These are phyloP conservation scores for Colistium nudipinnis DNA, from an alignment of 2,113 vertebrate species.

Conservation along the genomic window DNA sequence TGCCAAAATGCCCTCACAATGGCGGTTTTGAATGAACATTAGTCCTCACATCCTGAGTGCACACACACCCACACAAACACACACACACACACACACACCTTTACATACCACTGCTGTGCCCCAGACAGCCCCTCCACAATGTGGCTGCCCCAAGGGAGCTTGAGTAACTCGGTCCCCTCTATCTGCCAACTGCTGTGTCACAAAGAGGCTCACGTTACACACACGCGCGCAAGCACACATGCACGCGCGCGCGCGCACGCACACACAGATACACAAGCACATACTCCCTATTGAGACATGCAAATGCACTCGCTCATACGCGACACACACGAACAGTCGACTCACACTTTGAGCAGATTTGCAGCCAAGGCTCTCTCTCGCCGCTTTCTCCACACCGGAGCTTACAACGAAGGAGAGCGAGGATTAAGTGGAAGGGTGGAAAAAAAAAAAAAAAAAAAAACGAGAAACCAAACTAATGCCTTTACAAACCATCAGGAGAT, in stretches of 20 bases:
- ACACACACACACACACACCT: slow-evolving; percentile 40
- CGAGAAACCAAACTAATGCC: slow-evolving; percentile 50
- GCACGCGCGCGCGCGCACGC: not conserved
- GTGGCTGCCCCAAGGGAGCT: slow-evolving; percentile 81
- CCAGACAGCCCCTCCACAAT: slow-evolving; percentile 80
- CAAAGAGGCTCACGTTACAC: slow-evolving; percentile 87
- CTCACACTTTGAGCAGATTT: slow-evolving; percentile 6
- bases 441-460: no score
- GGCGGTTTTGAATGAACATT: no score
- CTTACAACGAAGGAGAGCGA: slow-evolving; percentile 18
- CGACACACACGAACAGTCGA: not conserved
- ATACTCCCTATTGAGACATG: slow-evolving; percentile 10
- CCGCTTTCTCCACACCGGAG: slow-evolving; percentile 19
- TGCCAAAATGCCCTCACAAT: no score
- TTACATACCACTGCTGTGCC: slow-evolving; percentile 55
- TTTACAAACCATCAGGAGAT: slow-evolving; percentile 23
- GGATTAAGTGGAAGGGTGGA: slow-evolving; percentile 35
- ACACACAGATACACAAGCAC: slow-evolving; percentile 10
- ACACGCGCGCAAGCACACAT: slow-evolving; percentile 65
- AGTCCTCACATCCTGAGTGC: no score
- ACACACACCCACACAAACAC: slow-evolving; percentile 27
- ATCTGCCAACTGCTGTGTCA: slow-evolving; percentile 95
- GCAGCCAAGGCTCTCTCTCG: slow-evolving; percentile 28
- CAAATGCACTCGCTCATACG: slow-evolving; percentile 6
- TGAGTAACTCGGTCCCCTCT: slow-evolving; percentile 76